A percentile compares a stretch with the other conserved stretches of the same genome.
phyloP scores from a whole-genome alignment of 2,113 vertebrate genomes.

The Saccopteryx bilineata region DNA sequence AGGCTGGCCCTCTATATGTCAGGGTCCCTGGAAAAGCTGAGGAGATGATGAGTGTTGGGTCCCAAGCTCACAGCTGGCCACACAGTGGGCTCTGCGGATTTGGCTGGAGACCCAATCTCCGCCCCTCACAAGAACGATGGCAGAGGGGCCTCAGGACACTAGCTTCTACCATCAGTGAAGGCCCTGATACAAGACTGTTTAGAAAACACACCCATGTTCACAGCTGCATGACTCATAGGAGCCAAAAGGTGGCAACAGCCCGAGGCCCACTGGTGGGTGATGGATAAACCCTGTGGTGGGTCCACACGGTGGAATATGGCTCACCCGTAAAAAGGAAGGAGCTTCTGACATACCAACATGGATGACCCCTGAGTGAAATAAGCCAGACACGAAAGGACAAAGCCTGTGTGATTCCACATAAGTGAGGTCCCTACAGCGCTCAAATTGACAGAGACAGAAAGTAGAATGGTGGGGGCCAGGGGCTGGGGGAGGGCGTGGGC shows the following conservation, averaged over 20 bases:
- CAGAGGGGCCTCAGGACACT: rapidly evolving
- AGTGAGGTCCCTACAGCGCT: rapidly evolving
- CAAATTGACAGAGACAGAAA: rapidly evolving
- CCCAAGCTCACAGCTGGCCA: rapidly evolving
- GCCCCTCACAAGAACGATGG: rapidly evolving
- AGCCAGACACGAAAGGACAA: background rate
- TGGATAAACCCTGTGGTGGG: rapidly evolving
- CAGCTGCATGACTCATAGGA: rapidly evolving
- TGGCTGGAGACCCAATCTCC: background rate
- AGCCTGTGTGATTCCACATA: rapidly evolving
- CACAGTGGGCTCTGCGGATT: rapidly evolving
- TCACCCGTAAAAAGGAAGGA: background rate
- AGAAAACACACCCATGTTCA: rapidly evolving
- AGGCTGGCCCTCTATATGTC: background rate
- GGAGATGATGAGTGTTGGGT: rapidly evolving
- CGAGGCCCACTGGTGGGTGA: rapidly evolving
- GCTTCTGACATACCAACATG: rapidly evolving
- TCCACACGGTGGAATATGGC: rapidly evolving
- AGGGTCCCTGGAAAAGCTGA: background rate
- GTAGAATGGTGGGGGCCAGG: rapidly evolving
- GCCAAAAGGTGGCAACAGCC: background rate
- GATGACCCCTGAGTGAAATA: background rate
- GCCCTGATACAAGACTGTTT: background rate
- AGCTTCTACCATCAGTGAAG: rapidly evolving
- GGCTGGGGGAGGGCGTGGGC: rapidly evolving